These are phyloP conservation scores for Mormyrus hasselquistii DNA, from an alignment of 2,797 vertebrate species.

Conservation along the genomic window DNA sequence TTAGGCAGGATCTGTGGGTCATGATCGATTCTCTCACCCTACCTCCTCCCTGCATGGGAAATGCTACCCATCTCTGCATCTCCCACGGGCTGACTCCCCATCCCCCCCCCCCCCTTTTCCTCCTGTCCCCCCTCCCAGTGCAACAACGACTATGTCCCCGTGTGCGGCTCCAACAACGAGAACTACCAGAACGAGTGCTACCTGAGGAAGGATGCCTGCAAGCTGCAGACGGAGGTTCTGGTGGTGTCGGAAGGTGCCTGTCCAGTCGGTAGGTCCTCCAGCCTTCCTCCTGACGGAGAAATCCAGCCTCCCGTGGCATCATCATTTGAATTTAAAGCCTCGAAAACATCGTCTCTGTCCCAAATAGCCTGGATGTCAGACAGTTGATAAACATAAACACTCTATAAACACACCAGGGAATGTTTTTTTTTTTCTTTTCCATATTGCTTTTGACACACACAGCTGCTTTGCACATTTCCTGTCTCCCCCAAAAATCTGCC, in stretches of 20 bases:
- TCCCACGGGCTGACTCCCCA: slow-evolving; percentile 12
- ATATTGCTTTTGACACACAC: neutral
- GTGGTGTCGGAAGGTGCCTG: slow-evolving; percentile 87
- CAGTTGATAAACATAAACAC: neutral
- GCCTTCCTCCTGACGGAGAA: neutral
- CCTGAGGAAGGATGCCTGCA: slow-evolving; percentile 91
- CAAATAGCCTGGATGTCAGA: neutral
- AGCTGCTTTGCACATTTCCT: neutral
- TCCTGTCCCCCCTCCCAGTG: slow-evolving; percentile 62
- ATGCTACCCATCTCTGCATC: neutral
- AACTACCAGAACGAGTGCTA: slow-evolving; percentile 97
- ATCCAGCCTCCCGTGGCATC: neutral
- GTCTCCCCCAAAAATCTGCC: neutral
- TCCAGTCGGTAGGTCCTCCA: slow-evolving; percentile 74
- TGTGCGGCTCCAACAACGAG: slow-evolving; percentile 96
- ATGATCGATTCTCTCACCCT: neutral
- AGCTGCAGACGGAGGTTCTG: slow-evolving; percentile 94
- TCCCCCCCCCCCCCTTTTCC: slow-evolving; percentile 15
- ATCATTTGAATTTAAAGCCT: neutral
- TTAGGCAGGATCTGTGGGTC: neutral
- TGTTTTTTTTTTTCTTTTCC: neutral
- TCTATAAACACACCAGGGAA: neutral
- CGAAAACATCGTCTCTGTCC: neutral
- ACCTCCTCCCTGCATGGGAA: neutral
- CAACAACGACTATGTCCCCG: slow-evolving; percentile 92